phyloP scores from a whole-genome alignment of 2,888 invertebrate genomes.

The Macrophya annulata region DNA sequence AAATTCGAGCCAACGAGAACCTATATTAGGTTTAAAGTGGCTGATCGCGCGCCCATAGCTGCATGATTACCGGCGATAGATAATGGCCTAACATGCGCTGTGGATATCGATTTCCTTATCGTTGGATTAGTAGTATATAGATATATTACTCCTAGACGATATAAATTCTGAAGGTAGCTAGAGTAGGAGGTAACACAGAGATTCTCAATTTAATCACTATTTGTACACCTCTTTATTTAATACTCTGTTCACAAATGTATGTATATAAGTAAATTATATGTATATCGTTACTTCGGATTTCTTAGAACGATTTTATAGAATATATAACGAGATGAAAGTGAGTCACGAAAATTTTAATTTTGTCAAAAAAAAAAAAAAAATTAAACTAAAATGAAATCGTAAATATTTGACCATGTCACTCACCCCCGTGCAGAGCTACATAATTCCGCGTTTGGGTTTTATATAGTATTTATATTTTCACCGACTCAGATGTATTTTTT shows the following conservation, averaged over 20 bases:
- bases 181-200: background rate
- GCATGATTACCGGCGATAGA: constrained; percentile 50
- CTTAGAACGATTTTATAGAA: background rate
- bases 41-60: constrained; percentile 41
- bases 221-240: background rate
- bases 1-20: background rate
- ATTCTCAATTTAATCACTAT: constrained; percentile 43
- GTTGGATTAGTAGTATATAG: constrained; percentile 9
- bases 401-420: background rate
- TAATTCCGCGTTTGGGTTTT: background rate
- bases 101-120: constrained; percentile 55
- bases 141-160: constrained; percentile 43
- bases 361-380: background rate
- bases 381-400: background rate
- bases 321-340: background rate
- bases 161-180: constrained; percentile 8
- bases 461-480: background rate
- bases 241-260: background rate
- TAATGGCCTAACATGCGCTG: constrained; percentile 34
- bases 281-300: background rate
- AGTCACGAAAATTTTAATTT: background rate
- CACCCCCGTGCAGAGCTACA: background rate
- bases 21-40: constrained; percentile 47
- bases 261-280: no score
- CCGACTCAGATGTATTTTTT: background rate